phyloP scores from a whole-genome alignment of 2,888 invertebrate species.

The Drosophila neotestacea region DNA sequence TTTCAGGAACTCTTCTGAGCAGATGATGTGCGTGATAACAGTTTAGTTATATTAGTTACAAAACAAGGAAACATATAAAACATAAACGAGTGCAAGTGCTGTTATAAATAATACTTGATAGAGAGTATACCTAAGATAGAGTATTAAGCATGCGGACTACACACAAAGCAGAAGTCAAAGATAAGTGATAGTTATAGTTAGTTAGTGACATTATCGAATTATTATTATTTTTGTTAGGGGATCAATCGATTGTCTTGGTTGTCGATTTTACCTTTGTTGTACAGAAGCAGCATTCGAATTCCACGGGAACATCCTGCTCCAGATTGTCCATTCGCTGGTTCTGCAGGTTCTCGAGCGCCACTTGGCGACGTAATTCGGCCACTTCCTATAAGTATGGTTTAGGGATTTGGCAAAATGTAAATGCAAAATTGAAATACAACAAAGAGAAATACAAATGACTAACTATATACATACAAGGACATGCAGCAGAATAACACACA shows the following conservation, averaged over 20 bases:
- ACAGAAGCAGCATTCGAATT: slow-evolving; percentile 99
- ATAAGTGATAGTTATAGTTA: slow-evolving; percentile 10
- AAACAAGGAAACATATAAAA: slow-evolving; percentile 15
- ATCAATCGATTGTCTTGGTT: slow-evolving; percentile 57
- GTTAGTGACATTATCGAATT: slow-evolving; percentile 16
- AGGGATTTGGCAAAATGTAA: slow-evolving; percentile 64
- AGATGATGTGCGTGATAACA: slow-evolving; percentile 29
- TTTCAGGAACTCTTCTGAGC: not conserved
- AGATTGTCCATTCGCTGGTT: slow-evolving; percentile 87
- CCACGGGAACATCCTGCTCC: slow-evolving; percentile 96
- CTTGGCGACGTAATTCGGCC: slow-evolving; percentile 85
- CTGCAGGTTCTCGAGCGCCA: slow-evolving; percentile 85
- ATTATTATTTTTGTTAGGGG: slow-evolving; percentile 1
- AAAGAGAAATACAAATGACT: slow-evolving; percentile 16
- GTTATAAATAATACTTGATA: slow-evolving; percentile 12
- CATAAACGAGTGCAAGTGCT: slow-evolving; percentile 43
- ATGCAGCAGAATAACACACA: slow-evolving; percentile 42
- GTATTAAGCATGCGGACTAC: slow-evolving; percentile 52
- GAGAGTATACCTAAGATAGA: slow-evolving; percentile 10
- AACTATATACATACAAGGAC: slow-evolving; percentile 29
- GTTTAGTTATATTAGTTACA: slow-evolving; percentile 27
- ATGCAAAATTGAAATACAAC: slow-evolving; percentile 51
- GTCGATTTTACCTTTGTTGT: slow-evolving; percentile 91
- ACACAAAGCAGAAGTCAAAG: slow-evolving; percentile 44
- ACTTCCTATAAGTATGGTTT: slow-evolving; percentile 85